Percentiles rank a stretch among this genome's conserved stretches.
Evolutionary conservation across 2,888 invertebrate genomes (phyloP).

Genomic region (Eumerus sabulonum): DNA sequence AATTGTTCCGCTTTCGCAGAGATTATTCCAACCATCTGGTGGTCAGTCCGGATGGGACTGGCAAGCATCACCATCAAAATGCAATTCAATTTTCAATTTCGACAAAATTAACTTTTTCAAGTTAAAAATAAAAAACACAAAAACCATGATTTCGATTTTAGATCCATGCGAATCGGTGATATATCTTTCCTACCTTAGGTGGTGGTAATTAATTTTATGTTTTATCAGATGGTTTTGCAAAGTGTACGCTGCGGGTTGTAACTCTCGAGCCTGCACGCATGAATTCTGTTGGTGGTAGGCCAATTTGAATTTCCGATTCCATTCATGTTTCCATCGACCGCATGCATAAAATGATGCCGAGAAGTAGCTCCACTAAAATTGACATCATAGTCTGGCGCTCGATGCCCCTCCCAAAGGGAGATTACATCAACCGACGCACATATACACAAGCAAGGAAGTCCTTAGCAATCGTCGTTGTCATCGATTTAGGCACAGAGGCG

Average conservation of each 20-base stretch:
- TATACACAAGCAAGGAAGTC: neutral
- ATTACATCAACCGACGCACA: neutral
- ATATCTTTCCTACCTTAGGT: constrained; percentile 1
- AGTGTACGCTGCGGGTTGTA: neutral
- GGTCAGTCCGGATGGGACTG: no score
- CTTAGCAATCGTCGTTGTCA: constrained; percentile 26
- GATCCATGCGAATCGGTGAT: neutral
- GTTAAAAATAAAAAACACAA: neutral
- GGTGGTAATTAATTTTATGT: constrained; percentile 49
- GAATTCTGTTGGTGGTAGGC: neutral
- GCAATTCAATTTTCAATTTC: neutral
- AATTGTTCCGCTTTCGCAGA: no score
- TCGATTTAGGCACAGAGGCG: constrained; percentile 6
- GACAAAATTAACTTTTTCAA: neutral
- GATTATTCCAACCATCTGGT: no score
- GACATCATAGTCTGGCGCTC: neutral
- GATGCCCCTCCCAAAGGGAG: neutral
- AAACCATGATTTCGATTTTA: neutral
- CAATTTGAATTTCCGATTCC: constrained; percentile 56
- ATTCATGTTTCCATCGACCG: constrained; percentile 45
- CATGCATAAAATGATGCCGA: constrained; percentile 34
- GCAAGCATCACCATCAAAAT: no score
- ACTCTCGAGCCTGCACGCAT: constrained; percentile 2
- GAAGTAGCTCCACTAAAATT: constrained; percentile 23
- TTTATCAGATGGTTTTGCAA: constrained; percentile 29